phyloP scores from a whole-genome alignment of 2,888 invertebrate genomes.

The Mythimna impura region DNA sequence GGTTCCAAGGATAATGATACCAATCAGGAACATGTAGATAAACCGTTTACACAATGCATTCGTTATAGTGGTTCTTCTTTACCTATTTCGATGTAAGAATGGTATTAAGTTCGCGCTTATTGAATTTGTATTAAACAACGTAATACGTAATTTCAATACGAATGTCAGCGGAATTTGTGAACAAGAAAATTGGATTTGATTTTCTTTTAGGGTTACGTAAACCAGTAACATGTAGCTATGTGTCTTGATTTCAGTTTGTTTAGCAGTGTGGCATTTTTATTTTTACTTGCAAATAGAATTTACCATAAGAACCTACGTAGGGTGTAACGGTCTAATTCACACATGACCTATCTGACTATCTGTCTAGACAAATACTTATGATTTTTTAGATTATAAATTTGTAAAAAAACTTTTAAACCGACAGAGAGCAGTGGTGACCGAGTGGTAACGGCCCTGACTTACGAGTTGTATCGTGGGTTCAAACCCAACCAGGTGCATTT shows the following conservation, averaged over 20 bases:
- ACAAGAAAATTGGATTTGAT: slow-evolving; percentile 56
- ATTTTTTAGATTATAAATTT: too few species aligned
- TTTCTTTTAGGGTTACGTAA: slow-evolving; percentile 47
- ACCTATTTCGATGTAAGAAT: background rate
- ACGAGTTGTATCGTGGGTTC: too few species aligned
- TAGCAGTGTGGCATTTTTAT: background rate
- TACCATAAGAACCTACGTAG: background rate
- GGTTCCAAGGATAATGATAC: background rate
- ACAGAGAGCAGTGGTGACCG: too few species aligned
- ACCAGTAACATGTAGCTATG: slow-evolving; percentile 27
- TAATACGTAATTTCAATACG: slow-evolving; percentile 58
- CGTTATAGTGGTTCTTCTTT: slow-evolving; percentile 16
- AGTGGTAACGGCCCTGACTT: too few species aligned
- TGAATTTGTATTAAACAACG: slow-evolving; percentile 59
- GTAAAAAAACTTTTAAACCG: too few species aligned
- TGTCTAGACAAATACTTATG: too few species aligned
- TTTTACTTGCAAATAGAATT: background rate
- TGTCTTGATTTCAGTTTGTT: slow-evolving; percentile 1
- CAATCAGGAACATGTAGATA: too few species aligned
- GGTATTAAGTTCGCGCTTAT: slow-evolving; percentile 53
- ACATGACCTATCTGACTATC: background rate
- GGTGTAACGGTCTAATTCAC: background rate
- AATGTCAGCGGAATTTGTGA: slow-evolving; percentile 53
- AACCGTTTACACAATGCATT: background rate
- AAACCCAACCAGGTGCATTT: too few species aligned